Evolutionary conservation across 2,797 vertebrate genomes (phyloP).

Genomic region (Microhierax caerulescens): DNA sequence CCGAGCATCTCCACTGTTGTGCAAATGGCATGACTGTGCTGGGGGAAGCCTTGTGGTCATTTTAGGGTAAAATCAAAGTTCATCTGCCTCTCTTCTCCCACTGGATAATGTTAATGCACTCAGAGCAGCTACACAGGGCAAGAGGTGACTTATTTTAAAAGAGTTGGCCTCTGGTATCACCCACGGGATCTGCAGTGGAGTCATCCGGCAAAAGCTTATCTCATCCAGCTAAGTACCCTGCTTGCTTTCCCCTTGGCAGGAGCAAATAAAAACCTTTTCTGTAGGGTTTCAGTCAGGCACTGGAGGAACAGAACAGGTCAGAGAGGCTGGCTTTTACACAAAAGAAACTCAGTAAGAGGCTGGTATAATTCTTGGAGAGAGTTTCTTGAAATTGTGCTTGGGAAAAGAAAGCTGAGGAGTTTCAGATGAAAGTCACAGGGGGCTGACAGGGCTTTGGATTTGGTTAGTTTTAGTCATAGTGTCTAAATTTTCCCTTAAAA

Average conservation of each 20-base stretch:
- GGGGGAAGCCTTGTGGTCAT: background rate
- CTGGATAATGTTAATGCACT: conserved; percentile 27
- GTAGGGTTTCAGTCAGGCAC: background rate
- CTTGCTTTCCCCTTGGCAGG: background rate
- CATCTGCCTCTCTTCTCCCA: background rate
- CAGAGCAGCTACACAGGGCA: background rate
- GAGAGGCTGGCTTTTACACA: background rate
- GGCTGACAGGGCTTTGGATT: background rate
- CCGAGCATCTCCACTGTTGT: background rate
- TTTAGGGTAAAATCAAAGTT: background rate
- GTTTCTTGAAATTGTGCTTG: background rate
- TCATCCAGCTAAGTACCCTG: conserved; percentile 17
- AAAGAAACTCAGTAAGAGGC: background rate
- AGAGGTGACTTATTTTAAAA: conserved; percentile 16
- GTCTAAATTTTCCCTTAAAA: background rate
- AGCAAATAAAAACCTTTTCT: conserved; percentile 6
- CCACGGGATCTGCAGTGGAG: background rate
- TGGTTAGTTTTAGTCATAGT: background rate
- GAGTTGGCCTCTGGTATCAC: background rate
- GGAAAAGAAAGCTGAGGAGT: background rate
- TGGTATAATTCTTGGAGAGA: background rate
- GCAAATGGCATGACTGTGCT: background rate
- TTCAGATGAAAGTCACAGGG: background rate
- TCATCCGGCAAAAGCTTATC: background rate
- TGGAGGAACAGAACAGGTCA: background rate